A percentile compares a stretch with the other conserved stretches of the same genome.
These are phyloP conservation scores for Aricia agestis DNA, from an alignment of 1,140 invertebrate genomes.

Conservation along the genomic window DNA sequence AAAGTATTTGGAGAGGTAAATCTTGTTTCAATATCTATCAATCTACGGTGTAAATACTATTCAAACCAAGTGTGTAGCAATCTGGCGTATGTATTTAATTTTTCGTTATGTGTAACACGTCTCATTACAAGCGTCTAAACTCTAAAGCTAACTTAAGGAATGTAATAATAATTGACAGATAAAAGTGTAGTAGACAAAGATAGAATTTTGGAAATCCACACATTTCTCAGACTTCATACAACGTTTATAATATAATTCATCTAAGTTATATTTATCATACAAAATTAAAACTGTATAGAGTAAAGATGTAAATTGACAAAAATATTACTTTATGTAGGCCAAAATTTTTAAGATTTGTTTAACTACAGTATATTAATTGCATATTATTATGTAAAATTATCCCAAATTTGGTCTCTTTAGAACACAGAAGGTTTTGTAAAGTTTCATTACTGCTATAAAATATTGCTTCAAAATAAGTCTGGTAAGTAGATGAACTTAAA, in stretches of 20 bases:
- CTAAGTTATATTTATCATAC: conserved; percentile 3
- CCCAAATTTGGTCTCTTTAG: conserved; percentile 21
- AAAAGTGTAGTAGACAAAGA: conserved; percentile 22
- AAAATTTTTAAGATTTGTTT: conserved; percentile 17
- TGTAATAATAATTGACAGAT: conserved; percentile 27
- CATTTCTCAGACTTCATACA: conserved; percentile 25
- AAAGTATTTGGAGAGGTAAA: too few relatives aligned
- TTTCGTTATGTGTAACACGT: too few relatives aligned
- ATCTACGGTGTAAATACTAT: too few relatives aligned
- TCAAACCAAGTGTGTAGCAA: too few relatives aligned
- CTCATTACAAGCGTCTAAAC: neutral
- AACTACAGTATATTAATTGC: conserved; percentile 27
- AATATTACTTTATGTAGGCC: conserved; percentile 24
- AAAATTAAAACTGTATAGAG: conserved; percentile 21
- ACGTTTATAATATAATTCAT: conserved; percentile 17
- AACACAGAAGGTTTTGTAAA: conserved; percentile 23
- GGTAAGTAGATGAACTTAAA: conserved; percentile 17
- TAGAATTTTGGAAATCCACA: conserved; percentile 39
- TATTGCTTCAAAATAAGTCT: conserved; percentile 19
- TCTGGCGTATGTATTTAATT: too few relatives aligned
- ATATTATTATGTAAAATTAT: conserved; percentile 12
- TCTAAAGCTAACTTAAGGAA: neutral
- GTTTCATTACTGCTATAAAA: conserved; percentile 16
- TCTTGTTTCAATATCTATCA: too few relatives aligned
- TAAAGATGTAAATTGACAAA: conserved; percentile 23